phyloP scores from a whole-genome alignment of 2,797 vertebrate genomes.

The Coregonus suidteri region DNA sequence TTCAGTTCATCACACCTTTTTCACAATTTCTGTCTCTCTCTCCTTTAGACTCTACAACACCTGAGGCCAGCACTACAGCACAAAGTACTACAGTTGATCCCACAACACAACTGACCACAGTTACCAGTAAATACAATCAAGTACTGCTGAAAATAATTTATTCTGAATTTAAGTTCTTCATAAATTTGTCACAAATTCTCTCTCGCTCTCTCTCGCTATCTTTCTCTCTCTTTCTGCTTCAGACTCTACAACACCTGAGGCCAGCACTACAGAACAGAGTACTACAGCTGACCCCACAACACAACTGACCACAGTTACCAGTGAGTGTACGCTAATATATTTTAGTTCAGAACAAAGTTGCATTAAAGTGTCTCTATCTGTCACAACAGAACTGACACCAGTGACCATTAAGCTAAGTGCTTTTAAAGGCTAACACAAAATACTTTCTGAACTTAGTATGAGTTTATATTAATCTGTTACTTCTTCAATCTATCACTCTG shows the following conservation, averaged over 20 bases:
- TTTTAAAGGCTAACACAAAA: too few relatives aligned
- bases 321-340: neutral
- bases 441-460: too few relatives aligned
- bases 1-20: too few relatives aligned
- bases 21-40: too few relatives aligned
- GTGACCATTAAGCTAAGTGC: too few relatives aligned
- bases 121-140: neutral
- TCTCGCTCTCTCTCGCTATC: neutral
- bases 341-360: too few relatives aligned
- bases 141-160: too few relatives aligned
- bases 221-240: neutral
- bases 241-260: conserved; percentile 5
- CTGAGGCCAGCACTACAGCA: conserved; percentile 5
- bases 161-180: too few relatives aligned
- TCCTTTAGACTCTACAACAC: conserved; percentile 4
- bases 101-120: neutral
- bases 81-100: neutral
- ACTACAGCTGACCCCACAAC: neutral
- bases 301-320: neutral
- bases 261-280: conserved; percentile 1
- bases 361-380: too few relatives aligned
- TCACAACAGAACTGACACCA: too few relatives aligned
- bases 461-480: too few relatives aligned
- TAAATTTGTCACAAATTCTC: neutral
- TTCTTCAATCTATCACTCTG: neutral